phyloP scores from a whole-genome alignment of 1,140 invertebrate genomes.

The Drosophila bipectinata region DNA sequence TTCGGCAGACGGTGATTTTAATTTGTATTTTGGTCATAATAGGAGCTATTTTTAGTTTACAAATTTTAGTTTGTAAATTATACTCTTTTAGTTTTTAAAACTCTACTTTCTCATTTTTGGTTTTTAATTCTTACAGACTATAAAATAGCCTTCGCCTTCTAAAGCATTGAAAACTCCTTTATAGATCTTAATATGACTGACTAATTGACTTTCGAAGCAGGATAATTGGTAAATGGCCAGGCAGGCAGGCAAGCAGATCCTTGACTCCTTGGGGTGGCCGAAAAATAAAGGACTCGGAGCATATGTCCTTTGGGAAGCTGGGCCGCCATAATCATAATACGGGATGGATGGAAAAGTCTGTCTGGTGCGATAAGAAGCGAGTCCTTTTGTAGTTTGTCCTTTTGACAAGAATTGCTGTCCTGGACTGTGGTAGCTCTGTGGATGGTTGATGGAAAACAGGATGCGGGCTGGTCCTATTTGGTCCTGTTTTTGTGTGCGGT shows the following conservation, averaged over 20 bases:
- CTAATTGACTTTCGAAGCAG: neutral
- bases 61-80: neutral
- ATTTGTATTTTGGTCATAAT: neutral
- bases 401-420: slow-evolving; percentile 31
- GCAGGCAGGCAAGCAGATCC: neutral
- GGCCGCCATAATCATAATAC: neutral
- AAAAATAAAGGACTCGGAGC: neutral
- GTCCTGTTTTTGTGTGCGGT: neutral
- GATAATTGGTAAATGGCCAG: slow-evolving; percentile 1
- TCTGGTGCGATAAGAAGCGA: slow-evolving; percentile 36
- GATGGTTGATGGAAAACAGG: slow-evolving; percentile 3
- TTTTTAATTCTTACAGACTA: too few species aligned
- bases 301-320: neutral
- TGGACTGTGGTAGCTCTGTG: slow-evolving; percentile 5
- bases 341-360: slow-evolving; percentile 31
- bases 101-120: too few species aligned
- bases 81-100: too few species aligned
- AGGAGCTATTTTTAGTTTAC: neutral
- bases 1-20: neutral
- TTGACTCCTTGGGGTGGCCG: neutral
- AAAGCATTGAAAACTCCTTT: neutral
- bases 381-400: slow-evolving; percentile 36
- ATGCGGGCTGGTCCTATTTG: slow-evolving; percentile 2
- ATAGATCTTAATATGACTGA: neutral
- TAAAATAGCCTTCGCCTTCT: too few species aligned